Evolutionary conservation across 2,888 invertebrate genomes (phyloP), one percentile per base, ranked within the genome.

Genomic region (Euzetes globulus): DNA sequence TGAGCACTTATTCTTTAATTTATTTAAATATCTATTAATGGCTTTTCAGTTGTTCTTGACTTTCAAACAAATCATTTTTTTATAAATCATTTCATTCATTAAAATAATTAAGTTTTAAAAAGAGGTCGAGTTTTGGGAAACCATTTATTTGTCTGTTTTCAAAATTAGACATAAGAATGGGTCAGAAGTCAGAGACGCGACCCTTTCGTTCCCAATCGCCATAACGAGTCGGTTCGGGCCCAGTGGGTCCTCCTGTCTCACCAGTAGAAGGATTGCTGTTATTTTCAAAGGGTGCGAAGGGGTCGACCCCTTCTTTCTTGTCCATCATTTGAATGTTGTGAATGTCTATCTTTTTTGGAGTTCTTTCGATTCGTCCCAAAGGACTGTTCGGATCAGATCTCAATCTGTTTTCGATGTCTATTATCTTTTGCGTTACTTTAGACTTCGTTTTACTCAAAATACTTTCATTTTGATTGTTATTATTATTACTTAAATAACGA

Each of bases 191-290:
- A 1, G 92, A 87, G 52, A 94, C 94, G 81, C 98, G 86, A 76
- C 99, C 99, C 82, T 99, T 99, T 78, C 98, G 87, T 83, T 99
- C 99, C 99, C 99, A 99, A 84, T 99, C 99, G 1, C 99, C 99
- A 84, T 94, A 99, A 79, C 99, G 87, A 15, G 99, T 99, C 11
- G 99, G 99, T 85, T 99, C 99, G 0, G 97, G 99, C 7, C 99
- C 99, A 79, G 88, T 86, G 0, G 98, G 98, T 0, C 98, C 98
- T 50, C 94, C 94, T 75, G 93, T 85, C 87, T 99, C 98, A 15
- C 98, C 98, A 7, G 97, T 98, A 75, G 88, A 81, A 6, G 97
- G 97, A 84, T 98, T 79, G 37, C 37, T 68, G 9, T 70, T 45
- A 47, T 79, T 73, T 7, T 78, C 78, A 72, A 79, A 79, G 22